Evolutionary conservation across 2,797 vertebrate species (phyloP).

Genomic region (Cirrhinus molitorella): DNA sequence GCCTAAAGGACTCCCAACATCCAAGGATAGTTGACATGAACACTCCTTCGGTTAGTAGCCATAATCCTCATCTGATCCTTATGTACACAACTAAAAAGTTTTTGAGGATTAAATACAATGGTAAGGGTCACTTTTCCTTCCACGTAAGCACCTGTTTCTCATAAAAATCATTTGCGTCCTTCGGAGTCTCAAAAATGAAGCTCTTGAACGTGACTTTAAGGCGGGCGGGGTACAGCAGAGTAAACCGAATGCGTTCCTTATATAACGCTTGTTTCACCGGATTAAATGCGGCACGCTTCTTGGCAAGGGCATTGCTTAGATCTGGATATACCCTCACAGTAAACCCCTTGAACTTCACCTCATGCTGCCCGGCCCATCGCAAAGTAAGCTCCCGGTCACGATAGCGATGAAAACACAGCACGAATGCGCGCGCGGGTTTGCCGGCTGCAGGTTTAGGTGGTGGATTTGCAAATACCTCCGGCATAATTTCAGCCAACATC

Average conservation of each 20-base stretch:
- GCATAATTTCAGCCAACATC: background rate
- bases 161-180: background rate
- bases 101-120: no score
- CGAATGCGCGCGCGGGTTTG: background rate
- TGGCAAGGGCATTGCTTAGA: no score
- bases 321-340: background rate
- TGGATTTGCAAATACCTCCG: slow-evolving; percentile 2
- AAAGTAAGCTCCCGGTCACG: background rate
- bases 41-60: no score
- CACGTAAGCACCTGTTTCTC: background rate
- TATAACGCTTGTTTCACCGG: no score
- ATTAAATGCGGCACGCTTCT: no score
- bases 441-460: background rate
- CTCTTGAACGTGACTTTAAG: slow-evolving; percentile 9
- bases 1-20: no score
- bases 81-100: no score
- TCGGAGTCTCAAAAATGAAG: background rate
- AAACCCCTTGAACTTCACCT: background rate
- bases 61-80: no score
- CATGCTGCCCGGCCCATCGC: background rate
- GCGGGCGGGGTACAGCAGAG: no score
- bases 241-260: no score
- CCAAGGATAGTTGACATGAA: slow-evolving; percentile 68
- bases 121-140: no score
- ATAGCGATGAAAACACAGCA: slow-evolving; percentile 25